phyloP scores from a whole-genome alignment of 2,797 vertebrate genomes.

The Kryptopterus vitreolus region DNA sequence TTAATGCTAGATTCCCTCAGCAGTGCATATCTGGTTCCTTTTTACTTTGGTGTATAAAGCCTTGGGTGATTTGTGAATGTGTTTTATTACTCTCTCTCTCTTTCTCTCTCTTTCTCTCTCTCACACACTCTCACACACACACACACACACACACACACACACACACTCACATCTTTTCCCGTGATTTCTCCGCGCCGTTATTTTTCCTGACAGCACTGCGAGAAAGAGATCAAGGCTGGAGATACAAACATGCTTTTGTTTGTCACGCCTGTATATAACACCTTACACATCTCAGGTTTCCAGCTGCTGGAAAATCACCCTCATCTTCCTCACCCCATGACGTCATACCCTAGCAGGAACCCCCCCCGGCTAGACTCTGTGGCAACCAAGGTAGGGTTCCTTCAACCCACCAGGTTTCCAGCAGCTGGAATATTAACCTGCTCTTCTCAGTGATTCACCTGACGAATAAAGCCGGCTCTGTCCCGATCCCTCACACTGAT shows the following conservation, averaged over 20 bases:
- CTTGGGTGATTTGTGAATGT: conserved; percentile 24
- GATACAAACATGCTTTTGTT: conserved; percentile 20
- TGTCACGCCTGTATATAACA: conserved; percentile 21
- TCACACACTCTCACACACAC: neutral
- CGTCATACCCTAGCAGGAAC: conserved; percentile 3
- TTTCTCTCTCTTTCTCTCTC: too few species aligned
- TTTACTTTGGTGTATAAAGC: conserved; percentile 1
- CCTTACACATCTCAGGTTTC: conserved; percentile 11
- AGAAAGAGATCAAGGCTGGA: neutral
- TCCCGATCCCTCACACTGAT: conserved; percentile 7
- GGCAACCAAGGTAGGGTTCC: conserved; percentile 2
- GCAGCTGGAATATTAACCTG: conserved; percentile 28
- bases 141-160: neutral
- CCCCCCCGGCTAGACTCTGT: conserved; percentile 14
- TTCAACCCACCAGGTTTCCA: conserved; percentile 11
- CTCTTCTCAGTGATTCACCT: neutral
- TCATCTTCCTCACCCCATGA: conserved; percentile 27
- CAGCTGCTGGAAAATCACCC: conserved; percentile 31
- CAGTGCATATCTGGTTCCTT: conserved; percentile 11
- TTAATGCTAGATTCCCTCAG: neutral
- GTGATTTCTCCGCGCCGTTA: neutral
- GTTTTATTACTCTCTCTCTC: conserved; percentile 9
- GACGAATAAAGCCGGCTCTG: neutral
- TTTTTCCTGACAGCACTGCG: neutral
- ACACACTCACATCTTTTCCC: neutral